A percentile compares a stretch with the other conserved stretches of the same genome.
Conservation (phyloP, 2,797 vertebrate species). For the Centroberyx gerrardi region DNA sequence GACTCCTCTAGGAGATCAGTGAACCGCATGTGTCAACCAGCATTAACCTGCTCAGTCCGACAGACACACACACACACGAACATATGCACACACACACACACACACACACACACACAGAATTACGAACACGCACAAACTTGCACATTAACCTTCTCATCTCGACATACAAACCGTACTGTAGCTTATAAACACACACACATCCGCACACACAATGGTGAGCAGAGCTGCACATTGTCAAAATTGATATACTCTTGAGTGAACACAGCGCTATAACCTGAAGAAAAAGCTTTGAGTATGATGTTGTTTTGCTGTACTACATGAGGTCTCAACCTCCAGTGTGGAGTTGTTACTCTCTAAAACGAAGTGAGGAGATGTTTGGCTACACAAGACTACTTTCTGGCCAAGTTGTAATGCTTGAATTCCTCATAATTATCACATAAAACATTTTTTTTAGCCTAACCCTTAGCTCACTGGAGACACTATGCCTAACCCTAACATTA, state of each 20-base stretch:
- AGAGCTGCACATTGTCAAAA: constrained; percentile 36
- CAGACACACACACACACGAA: constrained; percentile 42
- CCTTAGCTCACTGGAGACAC: neutral
- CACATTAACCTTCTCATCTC: constrained; percentile 62
- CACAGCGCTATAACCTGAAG: constrained; percentile 42
- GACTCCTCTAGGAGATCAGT: constrained; percentile 85
- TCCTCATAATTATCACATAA: neutral
- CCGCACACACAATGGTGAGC: constrained; percentile 53
- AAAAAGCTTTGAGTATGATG: constrained; percentile 62
- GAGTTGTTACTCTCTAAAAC: constrained; percentile 19
- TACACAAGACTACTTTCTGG: neutral
- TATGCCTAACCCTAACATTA: neutral
- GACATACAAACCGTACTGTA: constrained; percentile 35
- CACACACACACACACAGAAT: constrained; percentile 59
- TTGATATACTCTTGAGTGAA: constrained; percentile 57
- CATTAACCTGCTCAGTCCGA: constrained; percentile 84
- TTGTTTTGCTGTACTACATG: constrained; percentile 55
- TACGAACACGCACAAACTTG: constrained; percentile 54
- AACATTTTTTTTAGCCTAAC: neutral
- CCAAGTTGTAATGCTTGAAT: neutral
- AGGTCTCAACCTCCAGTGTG: constrained; percentile 32
- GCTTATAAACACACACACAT: constrained; percentile 50
- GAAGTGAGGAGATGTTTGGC: neutral
- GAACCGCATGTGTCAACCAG: constrained; percentile 81
- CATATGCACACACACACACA: constrained; percentile 41